phyloP scores from a whole-genome alignment of 2,113 vertebrate species.

The Daubentonia madagascariensis region DNA sequence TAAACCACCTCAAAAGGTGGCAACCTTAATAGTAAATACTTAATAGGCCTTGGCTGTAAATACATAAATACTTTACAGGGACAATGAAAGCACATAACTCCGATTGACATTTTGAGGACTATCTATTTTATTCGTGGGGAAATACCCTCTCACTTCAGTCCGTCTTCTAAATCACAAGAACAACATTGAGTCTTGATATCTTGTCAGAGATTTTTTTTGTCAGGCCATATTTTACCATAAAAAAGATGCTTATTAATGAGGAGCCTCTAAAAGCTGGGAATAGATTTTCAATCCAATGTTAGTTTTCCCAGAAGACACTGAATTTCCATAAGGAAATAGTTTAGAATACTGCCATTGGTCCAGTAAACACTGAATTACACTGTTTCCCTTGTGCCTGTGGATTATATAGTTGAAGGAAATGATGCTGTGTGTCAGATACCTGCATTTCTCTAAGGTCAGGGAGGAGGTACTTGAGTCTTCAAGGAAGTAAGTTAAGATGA shows the following conservation, averaged over 20 bases:
- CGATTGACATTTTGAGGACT: slow-evolving; percentile 25
- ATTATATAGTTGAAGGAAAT: not conserved
- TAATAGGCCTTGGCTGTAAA: slow-evolving; percentile 10
- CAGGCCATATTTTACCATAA: not conserved
- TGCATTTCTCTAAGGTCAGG: not conserved
- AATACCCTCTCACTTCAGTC: not conserved
- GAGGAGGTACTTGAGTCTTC: not conserved
- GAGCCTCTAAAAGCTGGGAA: not conserved
- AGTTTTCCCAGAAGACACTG: not conserved
- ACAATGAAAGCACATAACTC: slow-evolving; percentile 4
- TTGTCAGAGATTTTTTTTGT: slow-evolving; percentile 33
- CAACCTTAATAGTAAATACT: not conserved
- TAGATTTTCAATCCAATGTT: not conserved
- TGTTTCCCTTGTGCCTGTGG: not conserved
- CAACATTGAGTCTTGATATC: not conserved
- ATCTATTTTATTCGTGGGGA: not conserved
- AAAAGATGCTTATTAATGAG: slow-evolving; percentile 8
- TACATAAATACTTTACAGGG: slow-evolving; percentile 7
- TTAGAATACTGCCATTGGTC: not conserved
- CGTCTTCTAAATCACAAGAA: slow-evolving; percentile 25
- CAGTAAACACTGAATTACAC: not conserved
- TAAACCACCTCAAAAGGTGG: slow-evolving; percentile 15
- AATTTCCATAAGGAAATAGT: slow-evolving; percentile 15
- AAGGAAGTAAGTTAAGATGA: not conserved
- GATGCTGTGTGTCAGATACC: not conserved